Percentiles rank a stretch among this genome's conserved stretches.
Conservation (phyloP, 1,140 invertebrate genomes). For the Pentalonia nigronervosa region DNA sequence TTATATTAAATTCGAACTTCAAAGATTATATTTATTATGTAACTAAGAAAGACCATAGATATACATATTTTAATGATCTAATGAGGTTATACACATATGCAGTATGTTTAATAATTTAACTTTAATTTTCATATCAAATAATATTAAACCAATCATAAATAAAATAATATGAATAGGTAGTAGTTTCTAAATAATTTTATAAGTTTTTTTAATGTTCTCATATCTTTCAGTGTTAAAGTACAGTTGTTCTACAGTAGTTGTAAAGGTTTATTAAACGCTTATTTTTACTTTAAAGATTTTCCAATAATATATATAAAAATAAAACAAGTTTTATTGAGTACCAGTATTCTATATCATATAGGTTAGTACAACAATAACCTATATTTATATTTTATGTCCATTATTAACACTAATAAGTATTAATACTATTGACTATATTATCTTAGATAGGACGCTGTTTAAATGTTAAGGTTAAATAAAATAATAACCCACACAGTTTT, state of each 20-base stretch:
- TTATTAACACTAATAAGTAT: background rate
- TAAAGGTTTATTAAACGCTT: background rate
- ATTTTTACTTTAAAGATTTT: background rate
- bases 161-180: background rate
- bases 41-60: background rate
- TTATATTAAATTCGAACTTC: background rate
- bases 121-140: background rate
- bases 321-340: background rate
- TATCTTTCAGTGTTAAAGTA: background rate
- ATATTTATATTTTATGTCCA: background rate
- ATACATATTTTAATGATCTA: background rate
- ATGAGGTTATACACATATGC: background rate
- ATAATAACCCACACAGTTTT: too few species aligned
- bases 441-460: too few species aligned
- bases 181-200: background rate
- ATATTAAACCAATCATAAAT: background rate
- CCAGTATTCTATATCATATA: background rate
- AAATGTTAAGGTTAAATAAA: too few species aligned
- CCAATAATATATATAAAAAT: background rate
- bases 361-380: background rate
- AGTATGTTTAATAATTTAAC: background rate
- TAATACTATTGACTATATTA: too few species aligned
- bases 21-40: background rate
- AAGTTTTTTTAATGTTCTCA: too few species aligned
- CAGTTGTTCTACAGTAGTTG: background rate